phyloP scores from a whole-genome alignment of 1,140 invertebrate genomes.

The Physella acuta region DNA sequence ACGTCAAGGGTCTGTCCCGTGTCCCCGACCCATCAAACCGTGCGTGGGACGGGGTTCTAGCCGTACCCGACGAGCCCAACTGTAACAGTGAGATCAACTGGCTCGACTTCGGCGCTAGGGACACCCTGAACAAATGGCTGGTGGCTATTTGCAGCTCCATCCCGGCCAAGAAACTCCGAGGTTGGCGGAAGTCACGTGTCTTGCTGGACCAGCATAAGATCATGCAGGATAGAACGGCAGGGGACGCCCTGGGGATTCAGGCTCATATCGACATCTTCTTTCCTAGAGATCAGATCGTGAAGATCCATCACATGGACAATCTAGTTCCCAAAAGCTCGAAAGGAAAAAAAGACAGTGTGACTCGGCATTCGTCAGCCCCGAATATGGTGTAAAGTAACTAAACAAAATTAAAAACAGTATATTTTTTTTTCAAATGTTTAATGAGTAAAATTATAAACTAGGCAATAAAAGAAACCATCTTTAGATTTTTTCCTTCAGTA shows the following conservation, averaged over 20 bases:
- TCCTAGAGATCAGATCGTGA: neutral
- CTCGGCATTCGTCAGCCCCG: too few species aligned
- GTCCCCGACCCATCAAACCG: neutral
- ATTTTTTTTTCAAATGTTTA: too few species aligned
- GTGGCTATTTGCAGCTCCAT: neutral
- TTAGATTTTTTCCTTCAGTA: too few species aligned
- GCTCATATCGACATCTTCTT: conserved; percentile 4
- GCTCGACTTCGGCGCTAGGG: conserved; percentile 4
- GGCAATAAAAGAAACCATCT: too few species aligned
- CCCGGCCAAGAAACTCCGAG: neutral
- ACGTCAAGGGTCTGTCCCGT: neutral
- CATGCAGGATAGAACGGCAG: neutral
- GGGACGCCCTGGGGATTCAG: neutral
- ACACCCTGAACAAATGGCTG: neutral
- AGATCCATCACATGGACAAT: too few species aligned
- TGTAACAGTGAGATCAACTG: conserved; percentile 11
- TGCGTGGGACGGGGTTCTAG: neutral
- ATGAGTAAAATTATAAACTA: too few species aligned
- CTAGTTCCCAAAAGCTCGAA: too few species aligned
- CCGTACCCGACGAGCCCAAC: neutral
- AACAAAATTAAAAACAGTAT: too few species aligned
- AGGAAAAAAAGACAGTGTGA: too few species aligned
- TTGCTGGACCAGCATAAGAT: neutral
- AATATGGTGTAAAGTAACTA: too few species aligned
- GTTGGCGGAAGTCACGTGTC: neutral